Percentiles rank a stretch among this genome's conserved stretches.
Evolutionary conservation across 2,797 vertebrate species (phyloP).

Genomic region (Malurus leucopterus): DNA sequence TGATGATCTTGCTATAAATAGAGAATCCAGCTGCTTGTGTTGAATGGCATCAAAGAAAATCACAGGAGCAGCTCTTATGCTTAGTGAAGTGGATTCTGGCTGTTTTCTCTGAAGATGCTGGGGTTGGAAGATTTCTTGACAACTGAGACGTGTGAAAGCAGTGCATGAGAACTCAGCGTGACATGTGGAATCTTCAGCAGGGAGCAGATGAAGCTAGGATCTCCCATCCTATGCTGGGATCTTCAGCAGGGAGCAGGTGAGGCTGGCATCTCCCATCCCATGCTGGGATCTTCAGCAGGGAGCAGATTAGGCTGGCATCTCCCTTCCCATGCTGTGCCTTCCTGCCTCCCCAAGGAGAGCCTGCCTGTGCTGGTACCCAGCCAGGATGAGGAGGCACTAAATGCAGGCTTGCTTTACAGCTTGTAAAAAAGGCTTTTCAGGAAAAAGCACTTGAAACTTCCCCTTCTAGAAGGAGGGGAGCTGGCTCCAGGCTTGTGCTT

Average conservation of each 20-base stretch:
- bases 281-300: neutral
- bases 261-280: neutral
- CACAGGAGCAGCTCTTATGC: neutral
- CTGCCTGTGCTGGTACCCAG: accelerated
- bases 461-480: neutral
- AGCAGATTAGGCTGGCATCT: neutral
- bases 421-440: neutral
- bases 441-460: neutral
- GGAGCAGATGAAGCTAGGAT: neutral
- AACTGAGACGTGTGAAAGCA: accelerated
- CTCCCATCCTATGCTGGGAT: neutral
- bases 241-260: neutral
- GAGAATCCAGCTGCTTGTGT: slow-evolving; percentile 44
- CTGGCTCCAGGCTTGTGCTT: neutral
- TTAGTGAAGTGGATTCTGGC: slow-evolving; percentile 32
- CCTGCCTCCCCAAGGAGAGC: neutral
- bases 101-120: neutral
- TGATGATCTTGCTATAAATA: slow-evolving; percentile 56
- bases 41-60: slow-evolving; percentile 58
- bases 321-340: neutral
- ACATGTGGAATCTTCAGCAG: neutral
- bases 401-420: neutral
- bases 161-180: neutral
- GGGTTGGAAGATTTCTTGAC: neutral
- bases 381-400: neutral